Evolutionary conservation across 2,113 vertebrate genomes (phyloP), one percentile per base, ranked within the genome.

Genomic region (Blennius ocellaris): DNA sequence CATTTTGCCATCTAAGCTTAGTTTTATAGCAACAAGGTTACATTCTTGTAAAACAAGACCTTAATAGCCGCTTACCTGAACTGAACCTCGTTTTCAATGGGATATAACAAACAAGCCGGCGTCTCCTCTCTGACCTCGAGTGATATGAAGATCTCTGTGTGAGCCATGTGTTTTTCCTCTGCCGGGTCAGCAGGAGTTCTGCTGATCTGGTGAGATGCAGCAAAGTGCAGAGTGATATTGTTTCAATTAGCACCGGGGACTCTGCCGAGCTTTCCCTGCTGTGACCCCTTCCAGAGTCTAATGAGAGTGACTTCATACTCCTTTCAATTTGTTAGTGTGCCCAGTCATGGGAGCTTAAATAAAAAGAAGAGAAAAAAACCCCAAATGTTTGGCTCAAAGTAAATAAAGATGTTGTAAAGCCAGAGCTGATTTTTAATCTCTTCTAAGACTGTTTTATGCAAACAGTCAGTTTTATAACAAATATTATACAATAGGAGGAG

Each of bases 171-270:
- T 65, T 56, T 71, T 70, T 40, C 51, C 47, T 72, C 8, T 67
- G 67, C 74, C 67, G 37, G 21, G 39, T 72, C 71, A 62, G 64
- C 72, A 58, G 57, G 69, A 62, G 55, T 73, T 59, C 38, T 61
- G 39, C 36, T 41, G 11, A 53, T 59, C 38, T 61, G 39, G 39
- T 41, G 11, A 53, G 53, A 81, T 49, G 48, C 59, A 43, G 37
- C 60, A 63, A 63, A 55, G n/a, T 1, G 7, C 48, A 62, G 51
- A 70, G 73, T 52, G 47, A 17, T 15, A 40, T 45, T 87, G 73
- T 79, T 77, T 77, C 69, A 60, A 86, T 80, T 64, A 65, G 12
- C 49, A 65, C 56, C 15, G 15, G 76, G 21, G 21, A 30, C 21
- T 30, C 21, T 30, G 48, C 53, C 55, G 50, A 52, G 61, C 21